A percentile compares a stretch with the other conserved stretches of the same genome.
Evolutionary conservation across 1,140 invertebrate species (phyloP).

Genomic region (Lasioglossum albipes): DNA sequence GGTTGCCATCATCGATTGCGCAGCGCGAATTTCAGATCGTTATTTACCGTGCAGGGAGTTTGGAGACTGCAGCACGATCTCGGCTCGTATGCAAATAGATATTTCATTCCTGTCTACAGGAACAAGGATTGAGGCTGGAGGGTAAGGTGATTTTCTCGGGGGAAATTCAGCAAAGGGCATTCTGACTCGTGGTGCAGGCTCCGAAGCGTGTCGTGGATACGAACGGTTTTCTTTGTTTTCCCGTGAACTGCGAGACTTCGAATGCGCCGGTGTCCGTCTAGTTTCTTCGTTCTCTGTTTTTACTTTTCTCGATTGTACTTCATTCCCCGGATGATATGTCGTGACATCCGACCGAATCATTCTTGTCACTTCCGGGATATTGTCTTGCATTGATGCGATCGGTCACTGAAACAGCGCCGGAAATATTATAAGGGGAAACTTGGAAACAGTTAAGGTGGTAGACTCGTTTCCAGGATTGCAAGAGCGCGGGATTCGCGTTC

Average conservation of each 20-base stretch:
- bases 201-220: conserved; percentile 45
- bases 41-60: conserved; percentile 60
- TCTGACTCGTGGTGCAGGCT: conserved; percentile 37
- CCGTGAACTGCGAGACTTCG: neutral
- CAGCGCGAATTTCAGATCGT: conserved; percentile 53
- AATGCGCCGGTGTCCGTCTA: neutral
- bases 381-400: too few relatives aligned
- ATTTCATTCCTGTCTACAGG: conserved; percentile 66
- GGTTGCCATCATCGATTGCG: conserved; percentile 38
- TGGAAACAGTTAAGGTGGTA: too few relatives aligned
- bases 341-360: neutral
- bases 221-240: conserved; percentile 34
- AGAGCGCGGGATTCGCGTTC: too few relatives aligned
- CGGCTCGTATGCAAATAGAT: conserved; percentile 66
- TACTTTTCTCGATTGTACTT: conserved; percentile 28
- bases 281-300: too few relatives aligned
- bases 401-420: too few relatives aligned
- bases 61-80: conserved; percentile 44
- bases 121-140: conserved; percentile 58
- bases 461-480: too few relatives aligned
- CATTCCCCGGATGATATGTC: conserved; percentile 57
- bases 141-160: conserved; percentile 65
- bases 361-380: neutral
- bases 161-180: conserved; percentile 63
- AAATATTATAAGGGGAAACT: too few relatives aligned